Percentiles rank a stretch among this genome's conserved stretches.
Evolutionary conservation across 2,888 invertebrate genomes (phyloP).

Genomic region (Pheosia tremula): DNA sequence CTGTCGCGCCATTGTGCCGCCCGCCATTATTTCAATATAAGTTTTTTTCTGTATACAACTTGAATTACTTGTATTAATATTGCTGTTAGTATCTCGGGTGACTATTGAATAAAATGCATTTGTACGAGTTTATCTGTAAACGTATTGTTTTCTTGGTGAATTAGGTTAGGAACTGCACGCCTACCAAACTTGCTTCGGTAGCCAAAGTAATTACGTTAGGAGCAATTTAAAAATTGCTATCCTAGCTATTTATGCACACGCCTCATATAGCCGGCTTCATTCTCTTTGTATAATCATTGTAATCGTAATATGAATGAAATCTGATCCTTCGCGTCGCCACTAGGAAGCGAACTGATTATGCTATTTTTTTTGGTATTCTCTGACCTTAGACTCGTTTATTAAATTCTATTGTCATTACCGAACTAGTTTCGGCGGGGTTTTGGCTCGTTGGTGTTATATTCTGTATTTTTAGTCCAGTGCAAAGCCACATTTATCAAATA

Average conservation of each 20-base stretch:
- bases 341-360: conserved; percentile 19
- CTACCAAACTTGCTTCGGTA: conserved; percentile 12
- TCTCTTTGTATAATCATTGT: conserved; percentile 5
- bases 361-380: conserved; percentile 17
- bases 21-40: conserved; percentile 69
- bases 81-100: conserved; percentile 7
- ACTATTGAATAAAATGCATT: neutral
- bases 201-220: conserved; percentile 11
- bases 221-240: conserved; percentile 14
- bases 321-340: conserved; percentile 9
- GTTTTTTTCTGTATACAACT: conserved; percentile 42
- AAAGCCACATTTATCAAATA: no score
- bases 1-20: conserved; percentile 71
- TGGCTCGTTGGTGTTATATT: conserved; percentile 9
- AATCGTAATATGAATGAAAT: conserved; percentile 18
- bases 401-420: conserved; percentile 10
- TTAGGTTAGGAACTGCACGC: conserved; percentile 30
- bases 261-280: conserved; percentile 23
- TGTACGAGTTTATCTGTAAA: neutral
- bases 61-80: conserved; percentile 11
- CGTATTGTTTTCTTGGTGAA: conserved; percentile 4
- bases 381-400: conserved; percentile 24
- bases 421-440: conserved; percentile 27
- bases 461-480: conserved; percentile 4
- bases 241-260: conserved; percentile 3